Evolutionary conservation across 2,888 invertebrate genomes (phyloP).

Genomic region (Microchrysa polita): DNA sequence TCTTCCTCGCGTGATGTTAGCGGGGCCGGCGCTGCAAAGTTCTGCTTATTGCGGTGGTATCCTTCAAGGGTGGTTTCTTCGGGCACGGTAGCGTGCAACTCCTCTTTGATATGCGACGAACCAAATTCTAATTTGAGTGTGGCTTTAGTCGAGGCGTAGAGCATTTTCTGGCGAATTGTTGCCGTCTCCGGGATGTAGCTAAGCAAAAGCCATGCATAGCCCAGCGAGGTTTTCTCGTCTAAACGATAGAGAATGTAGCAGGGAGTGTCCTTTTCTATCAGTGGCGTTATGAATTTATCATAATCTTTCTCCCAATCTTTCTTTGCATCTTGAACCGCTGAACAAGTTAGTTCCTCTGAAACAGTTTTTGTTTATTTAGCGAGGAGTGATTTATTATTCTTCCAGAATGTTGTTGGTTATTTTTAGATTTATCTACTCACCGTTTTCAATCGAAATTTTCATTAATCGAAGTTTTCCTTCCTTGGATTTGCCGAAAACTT

Average conservation of each 20-base stretch:
- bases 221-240: constrained; percentile 80
- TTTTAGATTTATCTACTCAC: constrained; percentile 64
- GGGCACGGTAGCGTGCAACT: constrained; percentile 87
- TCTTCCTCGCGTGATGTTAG: constrained; percentile 89
- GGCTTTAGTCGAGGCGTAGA: constrained; percentile 97
- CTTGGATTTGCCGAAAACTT: constrained; percentile 83
- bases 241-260: constrained; percentile 90
- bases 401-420: constrained; percentile 28
- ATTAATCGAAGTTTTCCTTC: constrained; percentile 82
- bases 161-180: constrained; percentile 93
- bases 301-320: constrained; percentile 88
- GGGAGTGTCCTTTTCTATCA: constrained; percentile 83
- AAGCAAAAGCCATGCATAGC: constrained; percentile 91
- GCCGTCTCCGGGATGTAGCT: constrained; percentile 96
- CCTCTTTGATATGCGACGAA: constrained; percentile 91
- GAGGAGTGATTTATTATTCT: constrained; percentile 38
- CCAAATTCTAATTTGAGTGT: constrained; percentile 98
- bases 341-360: constrained; percentile 78
- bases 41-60: constrained; percentile 80
- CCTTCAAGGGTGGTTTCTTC: constrained; percentile 85
- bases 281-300: constrained; percentile 75
- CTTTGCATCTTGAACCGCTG: constrained; percentile 73
- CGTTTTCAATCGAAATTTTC: constrained; percentile 88
- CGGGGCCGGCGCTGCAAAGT: constrained; percentile 86
- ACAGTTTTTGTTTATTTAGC: neutral